Evolutionary conservation across 2,113 vertebrate species (phyloP), one percentile per base, ranked within the genome.

Genomic region (Mandrillus leucophaeus): DNA sequence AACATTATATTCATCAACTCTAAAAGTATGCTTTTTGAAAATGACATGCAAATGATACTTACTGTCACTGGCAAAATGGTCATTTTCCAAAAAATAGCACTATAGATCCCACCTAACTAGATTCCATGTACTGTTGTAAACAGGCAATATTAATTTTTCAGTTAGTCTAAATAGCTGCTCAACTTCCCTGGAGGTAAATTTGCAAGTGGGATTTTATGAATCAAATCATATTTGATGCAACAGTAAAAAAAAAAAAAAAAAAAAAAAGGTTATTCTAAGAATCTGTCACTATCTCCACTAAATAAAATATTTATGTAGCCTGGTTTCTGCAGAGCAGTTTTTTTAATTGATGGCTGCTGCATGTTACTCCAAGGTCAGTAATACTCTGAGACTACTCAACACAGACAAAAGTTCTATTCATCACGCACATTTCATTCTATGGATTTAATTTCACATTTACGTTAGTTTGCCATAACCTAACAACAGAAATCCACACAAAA

Each of bases 271-370:
- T 97, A 98, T 97, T 98, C 98, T 96, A 97, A 97, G 94, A 94
- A 96, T 98, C 98, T 96, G 93, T 98, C 97, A 98, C 95, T 98
- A 98, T 98, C 98, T 98, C 98, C 98, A 70, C 61, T 59, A 98
- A 98, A 98, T 98, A 97, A 98, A 99, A 98, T 98, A 98, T 98
- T 98, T 98, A 98, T 95, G 70, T 90, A 86, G 96, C 70, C 32
- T 38, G 92, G 96, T 88, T 98, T 98, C 64, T 95, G 57, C 89
- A 88, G 79, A 97, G 88, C 84, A 98, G 95, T 95, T 94, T 97
- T 98, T 98, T 98, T 98, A 97, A 96, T 73, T 96, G 95, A 96
- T 48, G 84, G 50, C 95, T 96, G 61, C 22, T 97, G 93, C 72
- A 70, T 97, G 66, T 98, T 98, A 98, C 97, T 76, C 95, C 89